Conservation (phyloP, 2,888 invertebrate species). For the Caenorhabditis doughertyi region DNA sequence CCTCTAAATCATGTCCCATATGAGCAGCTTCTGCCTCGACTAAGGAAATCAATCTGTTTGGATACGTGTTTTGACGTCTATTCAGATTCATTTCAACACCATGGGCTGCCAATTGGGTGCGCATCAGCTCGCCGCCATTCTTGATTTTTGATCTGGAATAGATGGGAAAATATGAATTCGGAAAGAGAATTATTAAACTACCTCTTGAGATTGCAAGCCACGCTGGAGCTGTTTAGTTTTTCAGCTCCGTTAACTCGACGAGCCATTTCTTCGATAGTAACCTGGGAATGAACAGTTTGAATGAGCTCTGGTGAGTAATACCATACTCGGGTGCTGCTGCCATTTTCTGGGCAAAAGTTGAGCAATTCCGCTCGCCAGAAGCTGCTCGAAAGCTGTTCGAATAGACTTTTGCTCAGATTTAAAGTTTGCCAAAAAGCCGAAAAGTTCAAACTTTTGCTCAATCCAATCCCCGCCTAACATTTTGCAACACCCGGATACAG, state of each 20-base stretch:
- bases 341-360: too few relatives aligned
- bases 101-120: not conserved
- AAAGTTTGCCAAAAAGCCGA: too few relatives aligned
- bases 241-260: not conserved
- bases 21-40: not conserved
- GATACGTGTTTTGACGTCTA: not conserved
- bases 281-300: not conserved
- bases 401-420: too few relatives aligned
- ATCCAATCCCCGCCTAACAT: too few relatives aligned
- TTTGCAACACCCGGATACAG: too few relatives aligned
- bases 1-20: not conserved
- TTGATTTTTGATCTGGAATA: not conserved
- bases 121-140: not conserved
- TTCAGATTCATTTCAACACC: not conserved
- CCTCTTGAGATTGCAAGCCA: constrained; percentile 1
- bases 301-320: too few relatives aligned
- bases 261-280: not conserved
- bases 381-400: too few relatives aligned
- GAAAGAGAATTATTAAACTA: too few relatives aligned
- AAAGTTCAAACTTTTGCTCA: too few relatives aligned
- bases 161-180: not conserved
- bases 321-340: too few relatives aligned
- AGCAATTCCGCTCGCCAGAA: too few relatives aligned
- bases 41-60: not conserved
- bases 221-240: not conserved